phyloP scores from a whole-genome alignment of 2,888 invertebrate genomes.

The Lycophotia porphyrea region DNA sequence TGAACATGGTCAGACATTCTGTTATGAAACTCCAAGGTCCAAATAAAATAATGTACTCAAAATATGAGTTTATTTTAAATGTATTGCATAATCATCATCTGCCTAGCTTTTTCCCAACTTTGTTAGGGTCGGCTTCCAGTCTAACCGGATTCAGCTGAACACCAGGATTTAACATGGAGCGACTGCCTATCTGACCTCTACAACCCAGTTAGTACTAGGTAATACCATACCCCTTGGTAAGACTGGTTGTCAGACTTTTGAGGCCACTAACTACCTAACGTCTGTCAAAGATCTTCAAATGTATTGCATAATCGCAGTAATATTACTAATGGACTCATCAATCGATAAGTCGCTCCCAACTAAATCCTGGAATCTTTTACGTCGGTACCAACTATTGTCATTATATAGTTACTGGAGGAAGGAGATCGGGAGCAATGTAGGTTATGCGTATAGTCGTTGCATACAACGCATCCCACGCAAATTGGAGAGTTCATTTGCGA shows the following conservation, averaged over 20 bases:
- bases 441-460: conserved; percentile 21
- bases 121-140: too few species aligned
- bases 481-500: conserved; percentile 30
- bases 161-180: too few species aligned
- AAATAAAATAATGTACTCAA: conserved; percentile 14
- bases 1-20: conserved; percentile 31
- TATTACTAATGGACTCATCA: conserved; percentile 5
- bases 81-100: conserved; percentile 1
- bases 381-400: background rate
- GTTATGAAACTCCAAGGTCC: conserved; percentile 35
- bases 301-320: background rate
- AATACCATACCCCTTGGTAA: too few species aligned
- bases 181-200: too few species aligned
- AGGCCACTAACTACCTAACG: too few species aligned
- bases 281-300: too few species aligned
- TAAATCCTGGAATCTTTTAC: background rate
- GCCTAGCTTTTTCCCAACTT: too few species aligned
- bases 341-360: background rate
- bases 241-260: too few species aligned
- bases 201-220: too few species aligned
- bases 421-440: conserved; percentile 19
- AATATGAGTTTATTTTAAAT: conserved; percentile 8
- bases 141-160: too few species aligned
- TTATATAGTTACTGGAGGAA: conserved; percentile 1
- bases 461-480: conserved; percentile 41